Conservation (phyloP, 2,888 invertebrate species). For the Stomorhina lunata region DNA sequence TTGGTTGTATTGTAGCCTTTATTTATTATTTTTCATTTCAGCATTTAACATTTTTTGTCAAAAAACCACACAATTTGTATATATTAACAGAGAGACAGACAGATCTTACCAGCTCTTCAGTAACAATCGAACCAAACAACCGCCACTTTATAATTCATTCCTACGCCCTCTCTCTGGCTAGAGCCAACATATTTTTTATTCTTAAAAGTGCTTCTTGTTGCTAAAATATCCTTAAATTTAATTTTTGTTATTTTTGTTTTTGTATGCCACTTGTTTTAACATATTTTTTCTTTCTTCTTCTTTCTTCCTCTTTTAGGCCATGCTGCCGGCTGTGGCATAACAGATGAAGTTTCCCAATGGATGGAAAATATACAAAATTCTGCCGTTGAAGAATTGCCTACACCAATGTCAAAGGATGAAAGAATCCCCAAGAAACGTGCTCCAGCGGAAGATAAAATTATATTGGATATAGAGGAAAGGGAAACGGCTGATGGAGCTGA, state of each 20-base stretch:
- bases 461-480: conserved; percentile 44
- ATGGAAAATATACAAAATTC: conserved; percentile 94
- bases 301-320: conserved; percentile 83
- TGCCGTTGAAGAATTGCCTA: conserved; percentile 82
- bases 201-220: conserved; percentile 21
- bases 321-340: conserved; percentile 92
- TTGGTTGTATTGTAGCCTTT: not conserved
- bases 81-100: conserved; percentile 29
- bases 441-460: conserved; percentile 71
- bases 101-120: conserved; percentile 6
- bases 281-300: conserved; percentile 30
- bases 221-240: conserved; percentile 16
- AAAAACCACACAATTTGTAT: conserved; percentile 51
- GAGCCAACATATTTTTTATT: not conserved
- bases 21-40: not conserved
- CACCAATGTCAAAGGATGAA: conserved; percentile 77
- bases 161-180: not conserved
- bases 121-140: conserved; percentile 19
- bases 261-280: conserved; percentile 56
- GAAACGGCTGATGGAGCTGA: not conserved
- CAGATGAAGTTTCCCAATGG: conserved; percentile 93
- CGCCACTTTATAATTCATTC: not conserved
- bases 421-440: conserved; percentile 71
- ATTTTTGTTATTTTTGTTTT: conserved; percentile 12
- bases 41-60: conserved; percentile 3